Conservation (phyloP, 2,888 invertebrate species). For the Hirtodrosophila trivittata region DNA sequence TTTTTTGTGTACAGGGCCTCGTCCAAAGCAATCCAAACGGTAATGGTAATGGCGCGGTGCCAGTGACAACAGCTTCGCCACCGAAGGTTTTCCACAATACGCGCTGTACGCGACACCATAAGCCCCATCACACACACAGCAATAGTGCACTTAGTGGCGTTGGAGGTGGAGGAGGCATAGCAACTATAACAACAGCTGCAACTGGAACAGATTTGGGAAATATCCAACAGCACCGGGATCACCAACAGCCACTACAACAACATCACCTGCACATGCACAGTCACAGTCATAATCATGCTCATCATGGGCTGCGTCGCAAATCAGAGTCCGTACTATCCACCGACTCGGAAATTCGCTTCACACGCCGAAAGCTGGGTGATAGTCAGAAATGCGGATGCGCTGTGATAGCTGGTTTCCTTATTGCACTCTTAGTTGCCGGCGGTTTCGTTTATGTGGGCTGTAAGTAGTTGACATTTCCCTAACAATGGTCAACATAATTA, state of each 20-base stretch:
- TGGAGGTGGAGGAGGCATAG: constrained; percentile 5
- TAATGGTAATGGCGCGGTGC: constrained; percentile 49
- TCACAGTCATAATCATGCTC: constrained; percentile 64
- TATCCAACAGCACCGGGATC: constrained; percentile 33
- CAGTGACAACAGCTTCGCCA: constrained; percentile 41
- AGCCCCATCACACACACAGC: constrained; percentile 74
- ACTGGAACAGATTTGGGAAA: constrained; percentile 17
- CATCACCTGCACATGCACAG: constrained; percentile 63
- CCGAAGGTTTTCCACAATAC: constrained; percentile 82
- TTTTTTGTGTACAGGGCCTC: constrained; percentile 49
- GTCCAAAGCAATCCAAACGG: constrained; percentile 74
- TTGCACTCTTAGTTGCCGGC: constrained; percentile 90
- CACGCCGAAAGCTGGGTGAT: constrained; percentile 92
- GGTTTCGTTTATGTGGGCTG: constrained; percentile 87
- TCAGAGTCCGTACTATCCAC: constrained; percentile 93
- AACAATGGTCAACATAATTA: too few species aligned
- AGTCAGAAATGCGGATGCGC: constrained; percentile 95
- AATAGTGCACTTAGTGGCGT: too few species aligned
- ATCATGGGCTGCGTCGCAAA: constrained; percentile 76
- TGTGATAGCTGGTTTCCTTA: constrained; percentile 91
- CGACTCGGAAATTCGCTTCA: constrained; percentile 95
- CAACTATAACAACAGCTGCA: neutral
- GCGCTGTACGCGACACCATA: constrained; percentile 82
- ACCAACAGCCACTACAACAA: constrained; percentile 45
- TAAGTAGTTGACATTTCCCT: constrained; percentile 62